phyloP scores from a whole-genome alignment of 2,113 vertebrate species.

The Tyto alba region DNA sequence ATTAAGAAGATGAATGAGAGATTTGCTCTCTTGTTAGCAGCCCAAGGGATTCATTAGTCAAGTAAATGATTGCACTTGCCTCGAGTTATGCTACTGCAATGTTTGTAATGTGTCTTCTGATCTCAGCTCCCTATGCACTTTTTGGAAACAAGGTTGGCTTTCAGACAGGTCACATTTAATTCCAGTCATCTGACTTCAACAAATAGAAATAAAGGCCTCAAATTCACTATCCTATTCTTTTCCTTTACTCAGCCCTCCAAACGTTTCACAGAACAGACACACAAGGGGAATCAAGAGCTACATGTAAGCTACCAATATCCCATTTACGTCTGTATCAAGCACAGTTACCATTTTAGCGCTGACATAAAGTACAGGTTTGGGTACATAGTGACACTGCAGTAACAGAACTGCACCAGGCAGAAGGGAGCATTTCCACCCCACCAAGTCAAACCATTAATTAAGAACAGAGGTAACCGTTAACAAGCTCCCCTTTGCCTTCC shows the following conservation, averaged over 20 bases:
- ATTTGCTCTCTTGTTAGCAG: slow-evolving; percentile 47
- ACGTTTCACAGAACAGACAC: not conserved
- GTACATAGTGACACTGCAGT: not conserved
- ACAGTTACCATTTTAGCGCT: not conserved
- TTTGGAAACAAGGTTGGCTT: slow-evolving; percentile 47
- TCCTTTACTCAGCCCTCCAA: not conserved
- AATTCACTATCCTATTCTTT: not conserved
- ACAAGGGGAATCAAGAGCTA: not conserved
- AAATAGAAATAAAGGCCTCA: slow-evolving; percentile 5
- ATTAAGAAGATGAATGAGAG: slow-evolving; percentile 64
- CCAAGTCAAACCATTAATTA: not conserved
- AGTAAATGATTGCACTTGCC: slow-evolving; percentile 63
- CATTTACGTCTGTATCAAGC: not conserved
- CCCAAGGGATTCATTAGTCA: slow-evolving; percentile 66
- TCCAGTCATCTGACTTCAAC: slow-evolving; percentile 32
- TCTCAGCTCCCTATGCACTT: slow-evolving; percentile 14
- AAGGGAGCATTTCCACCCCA: not conserved
- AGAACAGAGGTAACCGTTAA: not conserved
- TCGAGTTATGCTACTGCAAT: slow-evolving; percentile 62
- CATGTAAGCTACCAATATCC: not conserved
- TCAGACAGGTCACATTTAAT: slow-evolving; percentile 56
- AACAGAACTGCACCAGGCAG: not conserved
- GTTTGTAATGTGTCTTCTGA: slow-evolving; percentile 60
- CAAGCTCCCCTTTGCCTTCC: not conserved
- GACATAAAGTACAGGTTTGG: not conserved